Evolutionary conservation across 2,113 vertebrate species (phyloP), one percentile per base, ranked within the genome.

Genomic region (Ciconia stormi): DNA sequence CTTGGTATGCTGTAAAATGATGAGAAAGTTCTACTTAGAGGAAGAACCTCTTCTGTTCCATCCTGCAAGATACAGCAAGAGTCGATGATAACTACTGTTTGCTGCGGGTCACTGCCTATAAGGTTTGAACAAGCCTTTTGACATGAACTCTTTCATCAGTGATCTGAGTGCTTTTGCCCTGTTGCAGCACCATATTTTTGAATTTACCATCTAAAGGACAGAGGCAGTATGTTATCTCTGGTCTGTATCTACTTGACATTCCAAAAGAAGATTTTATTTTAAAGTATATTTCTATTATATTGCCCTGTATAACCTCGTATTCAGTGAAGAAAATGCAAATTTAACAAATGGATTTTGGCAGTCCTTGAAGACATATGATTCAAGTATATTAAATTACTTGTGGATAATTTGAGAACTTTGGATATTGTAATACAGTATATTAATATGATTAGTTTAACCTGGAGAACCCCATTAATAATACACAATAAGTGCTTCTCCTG

Each of bases 381-480:
- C 59, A 90, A 90, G 42, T 89, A 78, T 83, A 96, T 96, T 95
- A 96, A 97, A 96, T 96, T 97, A 89, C n/a, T 90, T 92, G 74
- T 62, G 66, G 74, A 61, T 82, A 96, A 97, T 95, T 94, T 97
- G 84, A 97, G 80, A 92, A 94, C 66, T 95, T 93, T 89, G 67
- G 78, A 72, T 94, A 66, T 53, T 78, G 26, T 92, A 94, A 96
- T 82, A 85, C 18, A 88, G 40, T 79, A 46, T 50, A 93, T 88
- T 89, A 97, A 93, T 92, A 89, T 86, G 78, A 97, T 97, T 95
- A 96, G 70, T 77, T 97, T 97, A 97, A 98, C 87, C 83, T 42
- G 27, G 26, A 78, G 82, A 94, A 96, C 52, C 19, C 87, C 71
- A 90, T 97, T 97, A 97, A 96, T 95, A 96, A 96, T 93, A 87